Percentiles rank a stretch among this genome's conserved stretches.
These are phyloP conservation scores for Argyresthia goedartella DNA, from an alignment of 2,888 invertebrate genomes.

Conservation along the genomic window DNA sequence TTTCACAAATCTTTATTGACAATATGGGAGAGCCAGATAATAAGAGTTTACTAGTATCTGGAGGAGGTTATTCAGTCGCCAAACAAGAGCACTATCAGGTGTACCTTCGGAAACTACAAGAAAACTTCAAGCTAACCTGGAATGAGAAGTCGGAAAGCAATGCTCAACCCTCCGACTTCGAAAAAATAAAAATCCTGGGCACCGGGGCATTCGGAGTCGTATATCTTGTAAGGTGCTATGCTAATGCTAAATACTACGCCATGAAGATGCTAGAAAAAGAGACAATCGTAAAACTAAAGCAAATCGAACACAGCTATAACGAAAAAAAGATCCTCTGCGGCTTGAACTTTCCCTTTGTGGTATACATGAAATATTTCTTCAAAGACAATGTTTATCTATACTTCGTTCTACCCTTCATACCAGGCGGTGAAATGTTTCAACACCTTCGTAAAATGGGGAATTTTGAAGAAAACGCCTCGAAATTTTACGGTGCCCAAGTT, in stretches of 20 bases:
- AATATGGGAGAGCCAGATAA: no score
- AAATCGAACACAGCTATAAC: slow-evolving; percentile 88
- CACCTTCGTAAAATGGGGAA: slow-evolving; percentile 75
- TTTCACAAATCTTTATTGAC: no score
- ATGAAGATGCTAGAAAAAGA: slow-evolving; percentile 92
- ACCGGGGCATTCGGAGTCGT: slow-evolving; percentile 94
- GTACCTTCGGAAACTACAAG: slow-evolving; percentile 41
- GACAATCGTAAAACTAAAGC: slow-evolving; percentile 88
- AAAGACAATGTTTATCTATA: slow-evolving; percentile 90
- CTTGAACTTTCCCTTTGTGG: slow-evolving; percentile 89
- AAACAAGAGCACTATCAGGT: slow-evolving; percentile 45
- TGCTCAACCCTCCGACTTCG: slow-evolving; percentile 73
- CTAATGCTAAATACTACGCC: slow-evolving; percentile 76
- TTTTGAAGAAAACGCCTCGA: slow-evolving; percentile 82
- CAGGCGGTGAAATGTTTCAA: slow-evolving; percentile 90
- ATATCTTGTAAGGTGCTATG: slow-evolving; percentile 74
- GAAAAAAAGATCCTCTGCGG: slow-evolving; percentile 91
- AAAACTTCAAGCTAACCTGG: slow-evolving; percentile 54
- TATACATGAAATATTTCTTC: slow-evolving; percentile 86
- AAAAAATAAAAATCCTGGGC: slow-evolving; percentile 81
- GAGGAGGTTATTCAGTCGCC: slow-evolving; percentile 29
- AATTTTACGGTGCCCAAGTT: slow-evolving; percentile 93
- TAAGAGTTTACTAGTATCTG: neutral
- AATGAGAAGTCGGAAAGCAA: slow-evolving; percentile 31
- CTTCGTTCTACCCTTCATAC: slow-evolving; percentile 83